Percentiles rank a stretch among this genome's conserved stretches.
These are phyloP conservation scores for Eulemur macaco DNA, from an alignment of 2,113 vertebrate genomes.

Conservation along the genomic window DNA sequence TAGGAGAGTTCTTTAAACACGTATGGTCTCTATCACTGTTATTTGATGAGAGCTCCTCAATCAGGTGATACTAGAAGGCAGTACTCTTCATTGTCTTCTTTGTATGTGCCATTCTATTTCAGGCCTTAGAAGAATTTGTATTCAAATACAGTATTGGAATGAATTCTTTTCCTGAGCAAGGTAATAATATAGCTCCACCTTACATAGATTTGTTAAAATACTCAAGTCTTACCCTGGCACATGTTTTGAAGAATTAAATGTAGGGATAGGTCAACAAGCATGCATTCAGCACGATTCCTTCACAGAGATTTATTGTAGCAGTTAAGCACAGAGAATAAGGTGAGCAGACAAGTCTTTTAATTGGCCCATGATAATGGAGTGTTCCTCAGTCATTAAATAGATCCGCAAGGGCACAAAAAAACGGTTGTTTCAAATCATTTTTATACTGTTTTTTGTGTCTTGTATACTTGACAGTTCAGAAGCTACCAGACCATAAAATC, in stretches of 20 bases:
- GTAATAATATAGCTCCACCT: not conserved
- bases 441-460: slow-evolving; percentile 80
- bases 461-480: slow-evolving; percentile 81
- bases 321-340: slow-evolving; percentile 56
- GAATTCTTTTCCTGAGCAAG: slow-evolving; percentile 18
- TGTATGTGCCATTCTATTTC: not conserved
- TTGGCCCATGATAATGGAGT: slow-evolving; percentile 69
- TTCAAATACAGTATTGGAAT: slow-evolving; percentile 5
- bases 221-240: not conserved
- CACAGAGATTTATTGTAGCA: not conserved
- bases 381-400: slow-evolving; percentile 73
- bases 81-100: not conserved
- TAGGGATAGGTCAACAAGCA: slow-evolving; percentile 15
- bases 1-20: not conserved
- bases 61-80: not conserved
- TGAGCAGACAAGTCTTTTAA: slow-evolving; percentile 70
- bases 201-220: not conserved
- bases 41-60: not conserved
- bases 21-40: not conserved
- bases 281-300: slow-evolving; percentile 49
- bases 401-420: slow-evolving; percentile 70
- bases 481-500: slow-evolving; percentile 89
- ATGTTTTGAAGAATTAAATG: slow-evolving; percentile 43
- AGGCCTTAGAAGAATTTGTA: not conserved
- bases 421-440: slow-evolving; percentile 79